Evolutionary conservation across 2,797 vertebrate genomes (phyloP).

Genomic region (Mormyrops boulengeri): DNA sequence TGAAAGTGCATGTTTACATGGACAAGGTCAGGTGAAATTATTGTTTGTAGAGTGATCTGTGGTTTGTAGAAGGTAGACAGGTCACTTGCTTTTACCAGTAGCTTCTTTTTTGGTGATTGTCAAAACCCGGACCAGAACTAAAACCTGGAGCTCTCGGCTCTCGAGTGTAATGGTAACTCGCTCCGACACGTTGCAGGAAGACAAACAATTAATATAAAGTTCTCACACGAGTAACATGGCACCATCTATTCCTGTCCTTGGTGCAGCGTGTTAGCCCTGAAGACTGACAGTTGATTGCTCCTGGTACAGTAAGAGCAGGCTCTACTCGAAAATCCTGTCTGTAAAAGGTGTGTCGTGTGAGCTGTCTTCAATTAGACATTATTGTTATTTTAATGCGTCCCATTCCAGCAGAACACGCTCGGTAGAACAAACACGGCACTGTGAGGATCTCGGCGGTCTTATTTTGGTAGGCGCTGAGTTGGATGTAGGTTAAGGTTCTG

Average conservation of each 20-base stretch:
- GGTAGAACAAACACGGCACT: neutral
- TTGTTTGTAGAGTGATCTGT: neutral
- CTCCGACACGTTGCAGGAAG: neutral
- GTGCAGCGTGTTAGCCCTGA: neutral
- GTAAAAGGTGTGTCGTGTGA: neutral
- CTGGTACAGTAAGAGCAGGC: neutral
- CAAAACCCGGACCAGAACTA: neutral
- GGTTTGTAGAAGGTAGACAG: neutral
- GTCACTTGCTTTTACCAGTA: neutral
- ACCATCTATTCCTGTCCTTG: slow-evolving; percentile 13
- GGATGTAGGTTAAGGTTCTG: neutral
- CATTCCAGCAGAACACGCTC: neutral
- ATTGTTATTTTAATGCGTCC: slow-evolving; percentile 8
- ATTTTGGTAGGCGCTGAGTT: neutral
- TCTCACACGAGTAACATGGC: neutral
- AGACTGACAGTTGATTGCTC: neutral
- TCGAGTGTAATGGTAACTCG: neutral
- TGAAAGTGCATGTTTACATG: neutral
- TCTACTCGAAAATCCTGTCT: neutral
- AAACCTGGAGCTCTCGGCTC: neutral
- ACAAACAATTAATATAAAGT: neutral
- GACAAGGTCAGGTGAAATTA: neutral
- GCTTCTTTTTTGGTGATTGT: neutral
- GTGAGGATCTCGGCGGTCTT: neutral
- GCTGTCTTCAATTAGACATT: slow-evolving; percentile 2